Percentiles rank a stretch among this genome's conserved stretches.
Conservation (phyloP, 2,113 vertebrate species). For the Kobus ellipsiprymnus region DNA sequence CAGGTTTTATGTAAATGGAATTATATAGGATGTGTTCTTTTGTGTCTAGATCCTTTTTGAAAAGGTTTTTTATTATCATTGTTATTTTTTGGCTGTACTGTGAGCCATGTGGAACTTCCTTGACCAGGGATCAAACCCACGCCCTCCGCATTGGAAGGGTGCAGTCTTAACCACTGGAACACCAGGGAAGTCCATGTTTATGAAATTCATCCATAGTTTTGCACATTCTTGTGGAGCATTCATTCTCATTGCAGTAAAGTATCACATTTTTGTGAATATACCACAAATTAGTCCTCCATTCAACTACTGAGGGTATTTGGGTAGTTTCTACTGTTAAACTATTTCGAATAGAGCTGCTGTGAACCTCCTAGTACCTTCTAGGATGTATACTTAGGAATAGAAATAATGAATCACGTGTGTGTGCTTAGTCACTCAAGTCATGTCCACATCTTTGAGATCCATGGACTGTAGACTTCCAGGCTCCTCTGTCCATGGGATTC, state of each 20-base stretch:
- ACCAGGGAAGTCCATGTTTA: not conserved
- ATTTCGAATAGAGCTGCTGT: not conserved
- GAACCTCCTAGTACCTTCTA: not conserved
- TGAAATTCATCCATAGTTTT: not conserved
- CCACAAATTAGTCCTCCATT: not conserved
- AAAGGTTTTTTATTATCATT: not conserved
- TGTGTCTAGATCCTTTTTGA: not conserved
- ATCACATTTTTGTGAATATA: not conserved
- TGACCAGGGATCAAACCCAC: fast-evolving
- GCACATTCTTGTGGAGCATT: not conserved
- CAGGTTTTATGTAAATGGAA: not conserved
- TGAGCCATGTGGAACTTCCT: not conserved
- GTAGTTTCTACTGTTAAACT: not conserved
- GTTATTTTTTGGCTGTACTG: not conserved
- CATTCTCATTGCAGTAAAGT: not conserved
- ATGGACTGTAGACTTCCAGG: not conserved
- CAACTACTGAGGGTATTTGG: not conserved
- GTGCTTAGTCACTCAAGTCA: not conserved
- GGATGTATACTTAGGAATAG: not conserved
- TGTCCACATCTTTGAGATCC: not conserved
- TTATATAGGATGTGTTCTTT: not conserved
- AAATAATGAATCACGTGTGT: not conserved
- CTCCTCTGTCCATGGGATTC: not conserved
- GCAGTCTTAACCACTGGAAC: not conserved
- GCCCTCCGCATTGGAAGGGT: not conserved